Base-by-base conservation (phyloP, 2,888 invertebrate genomes). In the Phyllotreta striolata region DNA sequence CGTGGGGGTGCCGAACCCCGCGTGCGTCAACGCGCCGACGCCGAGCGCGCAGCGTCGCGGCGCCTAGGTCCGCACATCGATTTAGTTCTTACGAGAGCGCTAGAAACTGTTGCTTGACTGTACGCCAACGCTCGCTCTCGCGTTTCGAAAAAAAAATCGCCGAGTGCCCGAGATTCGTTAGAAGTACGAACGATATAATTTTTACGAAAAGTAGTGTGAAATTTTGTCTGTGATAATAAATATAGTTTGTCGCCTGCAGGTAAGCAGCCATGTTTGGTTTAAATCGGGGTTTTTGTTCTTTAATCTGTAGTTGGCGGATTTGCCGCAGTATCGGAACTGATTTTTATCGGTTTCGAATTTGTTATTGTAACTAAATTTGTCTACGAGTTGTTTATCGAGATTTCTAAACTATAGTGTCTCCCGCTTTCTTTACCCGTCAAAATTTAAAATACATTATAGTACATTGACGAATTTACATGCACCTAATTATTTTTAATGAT, bases 21-120 rank as follows among this genome's bases (percentile, higher is more conserved):
- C 41, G 52, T 14, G 38, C 14, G 13, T 41, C 10, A 60, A 46
- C 66, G 72, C 78, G 78, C 78, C 72, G 68, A 70, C 72, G 69
- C 72, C 66, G 66, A 66, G 62, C 67, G 66, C 66, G 75, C 73
- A 73, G 77, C 79, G 79, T 78, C 80, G 77, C 78, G 80, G 76
- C 78, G 80, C 73, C 70, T 64, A 65, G 70, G 65, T 68, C 69
- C 72, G 65, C 72, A 70, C 77, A 80, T 80, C 80, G 80, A 80
- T 80, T 79, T 77, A 75, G 78, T 77, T 69, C 67, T 69, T 68
- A 68, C 68, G 68, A 69, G 69, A 74, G 70, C 71, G 72, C 69
- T 67, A 66, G 64, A 70, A 77, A 74, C 77, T 78, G 78, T 78
- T 78, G 78, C 78, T 72, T 67, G 67, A 55, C 55, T 58, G 43